Evolutionary conservation across 2,113 vertebrate species (phyloP), one percentile per base, ranked within the genome.

Genomic region (Jacana jacana): DNA sequence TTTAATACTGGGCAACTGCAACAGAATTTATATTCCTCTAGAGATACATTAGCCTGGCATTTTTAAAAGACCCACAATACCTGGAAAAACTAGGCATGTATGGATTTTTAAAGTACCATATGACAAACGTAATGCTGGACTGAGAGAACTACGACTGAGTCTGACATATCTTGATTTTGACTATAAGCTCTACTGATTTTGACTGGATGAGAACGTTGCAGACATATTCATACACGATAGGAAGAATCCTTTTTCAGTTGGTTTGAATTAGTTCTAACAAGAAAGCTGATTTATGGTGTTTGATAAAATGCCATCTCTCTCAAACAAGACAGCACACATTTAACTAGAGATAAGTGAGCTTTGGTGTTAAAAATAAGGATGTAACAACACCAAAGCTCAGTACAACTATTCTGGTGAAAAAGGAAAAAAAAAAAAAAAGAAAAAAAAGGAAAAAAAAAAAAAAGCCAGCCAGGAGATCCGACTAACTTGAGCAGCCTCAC

Each of bases 351-450:
- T 88, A 86, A 94, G 37, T 4, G 40, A 93, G 55, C 80, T 76
- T 71, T 73, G 31, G 42, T 31, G 86, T 94, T 93, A 95, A 97
- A 97, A 97, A 96, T 73, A 95, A 95, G 90, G 70, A 69, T 13
- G 5, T n/a, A 68, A n/a, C 61, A 77, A 4, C 57, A 87, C 37
- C 73, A 79, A 72, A 71, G 9, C 48, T 52, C 60, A 69, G 70
- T 64, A 64, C 24, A 90, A 82, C 70, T 88, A 51, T 33, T 73
- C 54, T 42, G 61, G 48, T 35, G 17, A 78, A 66, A 92, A 79
- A 55, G 22, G 15, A 48, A 68, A 37, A 35, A 3, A 16, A 20
- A 63, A 13, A 24, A 24, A 42, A 58, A 40, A 55, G 83, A 86
- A 64, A 44, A 89, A 42, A 39, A 33, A n/a, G n/a, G n/a, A n/a